phyloP scores from a whole-genome alignment of 2,797 vertebrate species.

The Babyrousa celebensis region DNA sequence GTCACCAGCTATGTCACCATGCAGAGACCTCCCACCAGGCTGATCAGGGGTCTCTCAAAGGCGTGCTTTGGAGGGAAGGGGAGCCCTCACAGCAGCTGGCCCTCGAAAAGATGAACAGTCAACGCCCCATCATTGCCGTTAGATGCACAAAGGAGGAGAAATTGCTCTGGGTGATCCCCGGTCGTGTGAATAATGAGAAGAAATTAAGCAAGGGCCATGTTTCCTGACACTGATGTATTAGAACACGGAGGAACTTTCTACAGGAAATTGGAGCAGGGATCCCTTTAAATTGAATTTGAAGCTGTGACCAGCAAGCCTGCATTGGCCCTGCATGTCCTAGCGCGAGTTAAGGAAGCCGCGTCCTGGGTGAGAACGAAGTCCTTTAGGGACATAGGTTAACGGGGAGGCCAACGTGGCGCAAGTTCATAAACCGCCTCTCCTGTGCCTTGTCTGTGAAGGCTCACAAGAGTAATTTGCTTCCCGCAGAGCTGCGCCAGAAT shows the following conservation, averaged over 20 bases:
- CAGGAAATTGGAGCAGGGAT: conserved; percentile 84
- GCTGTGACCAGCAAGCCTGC: conserved; percentile 73
- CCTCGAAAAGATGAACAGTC: conserved; percentile 59
- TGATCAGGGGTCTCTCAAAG: neutral
- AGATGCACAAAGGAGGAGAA: conserved; percentile 47
- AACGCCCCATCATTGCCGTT: conserved; percentile 64
- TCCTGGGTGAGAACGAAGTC: conserved; percentile 73
- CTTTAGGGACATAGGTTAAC: conserved; percentile 74
- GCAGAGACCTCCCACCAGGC: neutral
- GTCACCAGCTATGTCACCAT: neutral
- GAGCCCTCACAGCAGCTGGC: conserved; percentile 32
- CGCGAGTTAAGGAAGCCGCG: conserved; percentile 76
- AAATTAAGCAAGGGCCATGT: conserved; percentile 80
- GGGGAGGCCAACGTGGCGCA: conserved; percentile 63
- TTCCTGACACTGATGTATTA: conserved; percentile 85
- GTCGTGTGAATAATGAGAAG: conserved; percentile 82
- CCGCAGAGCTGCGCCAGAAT: conserved; percentile 64
- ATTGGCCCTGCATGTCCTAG: conserved; percentile 58
- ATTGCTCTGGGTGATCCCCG: conserved; percentile 76
- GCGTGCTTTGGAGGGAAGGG: neutral
- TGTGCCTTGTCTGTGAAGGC: conserved; percentile 56
- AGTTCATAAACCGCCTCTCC: conserved; percentile 78
- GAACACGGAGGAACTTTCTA: conserved; percentile 80
- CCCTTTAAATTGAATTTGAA: conserved; percentile 82
- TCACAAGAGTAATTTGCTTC: conserved; percentile 77